phyloP scores from a whole-genome alignment of 2,888 invertebrate genomes.

The Yponomeuta malinellus region DNA sequence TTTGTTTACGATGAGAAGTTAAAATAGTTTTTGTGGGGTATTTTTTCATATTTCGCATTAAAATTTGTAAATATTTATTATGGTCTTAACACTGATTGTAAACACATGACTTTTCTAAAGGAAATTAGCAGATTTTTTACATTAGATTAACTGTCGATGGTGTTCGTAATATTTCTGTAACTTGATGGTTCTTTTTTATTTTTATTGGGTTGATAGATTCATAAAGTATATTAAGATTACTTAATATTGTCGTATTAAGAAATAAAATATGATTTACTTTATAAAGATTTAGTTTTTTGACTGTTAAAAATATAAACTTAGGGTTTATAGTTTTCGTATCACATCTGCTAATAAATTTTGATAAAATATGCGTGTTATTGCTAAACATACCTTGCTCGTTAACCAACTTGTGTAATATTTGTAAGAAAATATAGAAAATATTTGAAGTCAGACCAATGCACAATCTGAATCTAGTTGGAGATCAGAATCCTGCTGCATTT shows the following conservation, averaged over 20 bases:
- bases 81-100: not conserved
- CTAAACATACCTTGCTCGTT: not conserved
- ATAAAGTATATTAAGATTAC: too few species aligned
- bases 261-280: too few species aligned
- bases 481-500: constrained; percentile 44
- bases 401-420: not conserved
- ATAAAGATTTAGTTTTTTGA: not conserved
- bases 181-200: too few species aligned
- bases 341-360: not conserved
- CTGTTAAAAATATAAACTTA: not conserved
- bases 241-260: too few species aligned
- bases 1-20: constrained; percentile 11
- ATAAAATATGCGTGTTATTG: not conserved
- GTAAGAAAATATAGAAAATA: constrained; percentile 22
- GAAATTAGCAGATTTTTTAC: too few species aligned
- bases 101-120: too few species aligned
- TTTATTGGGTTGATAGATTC: too few species aligned
- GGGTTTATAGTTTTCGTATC: not conserved
- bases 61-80: not conserved
- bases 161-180: too few species aligned
- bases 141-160: too few species aligned
- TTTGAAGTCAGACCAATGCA: constrained; percentile 32
- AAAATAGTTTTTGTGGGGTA: constrained; percentile 9
- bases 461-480: constrained; percentile 55
- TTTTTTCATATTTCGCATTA: not conserved